Percentiles rank a stretch among this genome's conserved stretches.
phyloP scores from a whole-genome alignment of 2,888 invertebrate genomes.

The Steromphala cineraria region DNA sequence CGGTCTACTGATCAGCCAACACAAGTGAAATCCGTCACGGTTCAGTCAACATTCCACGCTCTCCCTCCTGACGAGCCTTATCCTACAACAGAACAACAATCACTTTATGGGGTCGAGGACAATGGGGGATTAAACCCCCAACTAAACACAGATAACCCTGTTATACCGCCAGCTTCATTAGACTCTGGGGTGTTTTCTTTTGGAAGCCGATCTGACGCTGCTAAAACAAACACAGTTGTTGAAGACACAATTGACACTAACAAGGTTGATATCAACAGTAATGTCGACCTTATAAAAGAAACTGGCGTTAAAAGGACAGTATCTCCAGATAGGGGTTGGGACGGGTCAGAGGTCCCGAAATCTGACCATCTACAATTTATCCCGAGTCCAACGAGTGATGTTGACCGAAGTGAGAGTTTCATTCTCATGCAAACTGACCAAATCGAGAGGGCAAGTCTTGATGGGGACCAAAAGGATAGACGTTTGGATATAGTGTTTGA shows the following conservation, averaged over 20 bases:
- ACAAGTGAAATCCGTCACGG: neutral
- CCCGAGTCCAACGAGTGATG: neutral
- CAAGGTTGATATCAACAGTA: neutral
- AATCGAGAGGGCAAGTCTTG: neutral
- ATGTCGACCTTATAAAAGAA: neutral
- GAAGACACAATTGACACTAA: neutral
- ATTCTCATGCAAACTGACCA: neutral
- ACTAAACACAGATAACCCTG: neutral
- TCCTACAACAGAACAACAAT: neutral
- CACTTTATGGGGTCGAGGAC: neutral
- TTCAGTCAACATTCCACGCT: conserved; percentile 8
- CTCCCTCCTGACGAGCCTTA: neutral
- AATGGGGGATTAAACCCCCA: neutral
- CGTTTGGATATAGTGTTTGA: neutral
- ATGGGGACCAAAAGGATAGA: neutral
- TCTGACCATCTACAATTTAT: neutral
- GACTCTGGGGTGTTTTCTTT: neutral
- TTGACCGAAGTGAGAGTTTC: neutral
- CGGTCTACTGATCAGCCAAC: neutral
- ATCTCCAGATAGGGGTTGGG: neutral
- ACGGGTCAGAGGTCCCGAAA: neutral
- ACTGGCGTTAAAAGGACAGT: neutral
- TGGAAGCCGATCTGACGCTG: neutral
- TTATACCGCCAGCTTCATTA: neutral
- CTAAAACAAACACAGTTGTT: neutral